A percentile compares a stretch with the other conserved stretches of the same genome.
These are phyloP conservation scores for Malurus alboscapulatus DNA, from an alignment of 2,113 vertebrate species.

Conservation along the genomic window DNA sequence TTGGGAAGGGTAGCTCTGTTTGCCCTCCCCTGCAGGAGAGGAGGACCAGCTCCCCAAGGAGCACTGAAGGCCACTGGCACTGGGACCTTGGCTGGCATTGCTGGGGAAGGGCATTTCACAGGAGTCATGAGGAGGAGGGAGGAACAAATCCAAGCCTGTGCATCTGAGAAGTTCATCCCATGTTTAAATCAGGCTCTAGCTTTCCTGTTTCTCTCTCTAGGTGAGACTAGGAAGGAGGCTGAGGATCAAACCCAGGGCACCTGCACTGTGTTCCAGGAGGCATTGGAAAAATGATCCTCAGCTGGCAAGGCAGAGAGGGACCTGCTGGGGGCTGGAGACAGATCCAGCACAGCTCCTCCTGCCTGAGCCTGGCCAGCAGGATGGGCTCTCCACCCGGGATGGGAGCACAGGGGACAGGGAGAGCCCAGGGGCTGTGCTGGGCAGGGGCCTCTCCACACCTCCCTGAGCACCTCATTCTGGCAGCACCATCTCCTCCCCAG, in stretches of 20 bases:
- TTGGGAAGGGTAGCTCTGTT: neutral
- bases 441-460: neutral
- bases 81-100: neutral
- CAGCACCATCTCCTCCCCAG: neutral
- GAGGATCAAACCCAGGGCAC: neutral
- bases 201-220: neutral
- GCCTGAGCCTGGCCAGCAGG: neutral
- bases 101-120: neutral
- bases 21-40: neutral
- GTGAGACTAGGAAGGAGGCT: neutral
- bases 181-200: neutral
- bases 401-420: neutral
- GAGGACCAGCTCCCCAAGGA: neutral
- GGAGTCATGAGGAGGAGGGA: neutral
- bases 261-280: neutral
- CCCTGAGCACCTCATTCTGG: neutral
- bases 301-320: neutral
- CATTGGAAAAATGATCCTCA: neutral
- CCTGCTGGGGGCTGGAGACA: neutral
- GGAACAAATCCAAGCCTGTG: neutral
- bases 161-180: neutral
- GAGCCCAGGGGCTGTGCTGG: neutral
- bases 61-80: neutral
- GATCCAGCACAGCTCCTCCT: neutral
- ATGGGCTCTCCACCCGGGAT: fast-evolving